Conservation (phyloP, 2,888 invertebrate genomes). For the Volucella zonaria region DNA sequence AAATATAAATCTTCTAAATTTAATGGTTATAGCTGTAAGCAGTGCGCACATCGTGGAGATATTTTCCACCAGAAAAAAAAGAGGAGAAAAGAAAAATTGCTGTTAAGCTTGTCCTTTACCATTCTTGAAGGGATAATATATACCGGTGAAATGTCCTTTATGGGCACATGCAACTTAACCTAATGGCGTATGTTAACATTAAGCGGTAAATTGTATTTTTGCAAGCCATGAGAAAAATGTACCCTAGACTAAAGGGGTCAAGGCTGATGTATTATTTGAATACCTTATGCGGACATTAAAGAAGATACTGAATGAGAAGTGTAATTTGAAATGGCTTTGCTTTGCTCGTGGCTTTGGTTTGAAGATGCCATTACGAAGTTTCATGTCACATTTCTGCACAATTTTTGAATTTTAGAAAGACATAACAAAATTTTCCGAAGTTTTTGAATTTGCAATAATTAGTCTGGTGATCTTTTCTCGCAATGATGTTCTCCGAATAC, state of each 20-base stretch:
- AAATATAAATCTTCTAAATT: constrained; percentile 46
- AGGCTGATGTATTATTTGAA: constrained; percentile 54
- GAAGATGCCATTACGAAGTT: no score
- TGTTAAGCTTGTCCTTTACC: constrained; percentile 26
- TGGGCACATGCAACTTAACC: constrained; percentile 47
- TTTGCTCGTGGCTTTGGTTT: no score
- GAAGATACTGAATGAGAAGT: background rate
- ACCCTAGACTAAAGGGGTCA: constrained; percentile 49
- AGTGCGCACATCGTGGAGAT: background rate
- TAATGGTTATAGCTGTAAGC: background rate
- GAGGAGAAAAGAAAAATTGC: background rate
- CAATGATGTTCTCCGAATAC: no score
- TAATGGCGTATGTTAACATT: constrained; percentile 59
- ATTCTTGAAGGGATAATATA: constrained; percentile 38
- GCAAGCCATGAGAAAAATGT: constrained; percentile 4
- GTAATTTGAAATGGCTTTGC: no score
- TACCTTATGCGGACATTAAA: background rate
- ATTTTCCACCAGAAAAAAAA: background rate
- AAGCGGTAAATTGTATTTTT: constrained; percentile 58
- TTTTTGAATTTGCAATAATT: no score
- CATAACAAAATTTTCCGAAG: no score
- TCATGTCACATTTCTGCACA: no score
- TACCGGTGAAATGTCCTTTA: constrained; percentile 33
- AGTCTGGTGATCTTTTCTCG: no score
- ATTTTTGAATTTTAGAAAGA: no score